These are phyloP conservation scores for Megaceryle torquata DNA, from an alignment of 2,113 vertebrate species.

Conservation along the genomic window DNA sequence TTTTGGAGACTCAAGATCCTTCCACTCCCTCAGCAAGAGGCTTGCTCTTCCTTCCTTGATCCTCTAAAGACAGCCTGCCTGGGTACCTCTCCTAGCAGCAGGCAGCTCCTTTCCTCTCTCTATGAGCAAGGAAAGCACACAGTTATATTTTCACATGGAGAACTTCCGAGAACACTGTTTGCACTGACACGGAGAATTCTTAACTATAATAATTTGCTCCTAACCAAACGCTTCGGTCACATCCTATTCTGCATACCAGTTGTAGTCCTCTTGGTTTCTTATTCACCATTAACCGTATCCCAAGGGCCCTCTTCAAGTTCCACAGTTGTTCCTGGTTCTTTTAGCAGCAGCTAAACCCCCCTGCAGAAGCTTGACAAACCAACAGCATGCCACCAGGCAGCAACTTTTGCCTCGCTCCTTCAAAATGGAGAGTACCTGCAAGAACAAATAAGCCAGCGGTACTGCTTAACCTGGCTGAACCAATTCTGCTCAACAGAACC, in stretches of 20 bases:
- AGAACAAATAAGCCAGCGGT: neutral
- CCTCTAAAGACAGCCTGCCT: neutral
- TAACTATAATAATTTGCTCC: neutral
- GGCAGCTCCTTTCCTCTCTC: neutral
- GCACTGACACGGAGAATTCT: neutral
- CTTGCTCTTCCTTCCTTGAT: neutral
- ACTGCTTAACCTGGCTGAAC: neutral
- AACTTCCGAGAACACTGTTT: neutral
- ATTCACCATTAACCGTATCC: neutral
- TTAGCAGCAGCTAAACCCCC: neutral
- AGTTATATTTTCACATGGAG: neutral
- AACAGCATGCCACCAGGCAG: neutral
- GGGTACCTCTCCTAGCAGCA: neutral
- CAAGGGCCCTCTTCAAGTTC: neutral
- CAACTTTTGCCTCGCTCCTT: neutral
- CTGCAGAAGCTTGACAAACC: neutral
- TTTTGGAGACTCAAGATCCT: neutral
- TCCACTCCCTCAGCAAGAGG: neutral
- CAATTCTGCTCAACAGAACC: neutral
- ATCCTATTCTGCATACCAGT: neutral
- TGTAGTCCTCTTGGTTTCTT: neutral
- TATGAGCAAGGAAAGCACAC: neutral
- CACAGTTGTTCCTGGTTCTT: neutral
- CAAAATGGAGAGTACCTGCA: neutral
- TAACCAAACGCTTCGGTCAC: neutral